Conservation (phyloP, 2,113 vertebrate species). For the Panthera leo region DNA sequence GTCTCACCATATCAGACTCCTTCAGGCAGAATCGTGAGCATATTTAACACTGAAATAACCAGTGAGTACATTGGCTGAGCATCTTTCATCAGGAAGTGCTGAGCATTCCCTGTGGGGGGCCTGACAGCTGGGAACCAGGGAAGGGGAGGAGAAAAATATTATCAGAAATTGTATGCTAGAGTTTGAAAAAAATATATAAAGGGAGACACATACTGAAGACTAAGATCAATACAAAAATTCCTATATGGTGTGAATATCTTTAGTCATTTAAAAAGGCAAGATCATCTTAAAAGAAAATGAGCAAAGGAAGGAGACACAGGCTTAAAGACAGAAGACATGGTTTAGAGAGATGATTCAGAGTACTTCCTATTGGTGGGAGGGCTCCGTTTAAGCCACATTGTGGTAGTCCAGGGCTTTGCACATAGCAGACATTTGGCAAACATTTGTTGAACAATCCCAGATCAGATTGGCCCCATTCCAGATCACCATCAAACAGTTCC, state of each 20-base stretch:
- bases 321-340: not conserved
- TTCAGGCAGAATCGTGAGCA: not conserved
- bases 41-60: conserved; percentile 20
- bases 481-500: not conserved
- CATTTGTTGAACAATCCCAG: not conserved
- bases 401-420: not conserved
- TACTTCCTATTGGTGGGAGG: not conserved
- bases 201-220: not conserved
- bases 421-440: not conserved
- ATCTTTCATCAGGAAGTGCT: not conserved
- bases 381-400: not conserved
- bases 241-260: not conserved
- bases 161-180: not conserved
- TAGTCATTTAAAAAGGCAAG: not conserved
- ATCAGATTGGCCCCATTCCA: not conserved
- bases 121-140: not conserved
- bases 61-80: not conserved
- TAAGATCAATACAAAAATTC: not conserved
- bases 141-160: not conserved
- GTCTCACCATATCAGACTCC: not conserved
- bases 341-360: not conserved
- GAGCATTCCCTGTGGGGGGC: not conserved
- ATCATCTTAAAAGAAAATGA: not conserved
- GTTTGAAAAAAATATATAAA: not conserved
- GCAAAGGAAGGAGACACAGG: not conserved